Base-by-base conservation (phyloP, 2,797 vertebrate genomes). In the Urocyon cinereoargenteus region DNA sequence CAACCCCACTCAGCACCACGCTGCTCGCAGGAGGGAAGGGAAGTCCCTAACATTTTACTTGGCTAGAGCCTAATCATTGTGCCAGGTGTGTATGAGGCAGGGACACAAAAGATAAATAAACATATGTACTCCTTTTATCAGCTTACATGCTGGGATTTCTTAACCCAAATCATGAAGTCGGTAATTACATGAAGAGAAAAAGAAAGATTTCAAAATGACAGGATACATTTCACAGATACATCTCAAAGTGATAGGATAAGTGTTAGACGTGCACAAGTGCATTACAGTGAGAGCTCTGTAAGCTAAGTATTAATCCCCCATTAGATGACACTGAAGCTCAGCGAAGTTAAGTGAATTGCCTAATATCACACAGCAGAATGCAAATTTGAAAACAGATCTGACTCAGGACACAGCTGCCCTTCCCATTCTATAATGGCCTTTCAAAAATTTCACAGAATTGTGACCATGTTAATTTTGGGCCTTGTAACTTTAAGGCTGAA, bases 301-400 rank as follows among this genome's bases (percentile, higher is more conserved):
- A 51, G 45, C 24, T 19, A 24, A 31, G 4, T n/a, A 62, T 83
- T 57, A 22, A 78, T 31, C 77, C n/a, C 59, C 82, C 68, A 84
- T 49, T 66, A 49, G 40, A 61, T 5, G 53, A 81, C 87, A 92
- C 49, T 6, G 22, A 84, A 87, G 16, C 51, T 78, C 91, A n/a
- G 78, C 77, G 61, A 90, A 92, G 40, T 49, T 22, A 62, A 78
- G 82, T n/a, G 28, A 94, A 68, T 62, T 73, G 21, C 61, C 70
- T 77, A 90, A 88, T n/a, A 73, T 95, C 78, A 95, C 66, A 91
- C 2, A 90, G 64, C 55, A 84, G 73, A 86, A 61, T 77, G 24
- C 53, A 77, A 79, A 93, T 86, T 53, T 91, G 81, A 92, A 97
- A 96, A 87, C 22, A 75, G 87, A 94, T 93, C 53, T 66, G 61